Evolutionary conservation across 2,888 invertebrate genomes (phyloP).

Genomic region (Erpobdella octoculata): DNA sequence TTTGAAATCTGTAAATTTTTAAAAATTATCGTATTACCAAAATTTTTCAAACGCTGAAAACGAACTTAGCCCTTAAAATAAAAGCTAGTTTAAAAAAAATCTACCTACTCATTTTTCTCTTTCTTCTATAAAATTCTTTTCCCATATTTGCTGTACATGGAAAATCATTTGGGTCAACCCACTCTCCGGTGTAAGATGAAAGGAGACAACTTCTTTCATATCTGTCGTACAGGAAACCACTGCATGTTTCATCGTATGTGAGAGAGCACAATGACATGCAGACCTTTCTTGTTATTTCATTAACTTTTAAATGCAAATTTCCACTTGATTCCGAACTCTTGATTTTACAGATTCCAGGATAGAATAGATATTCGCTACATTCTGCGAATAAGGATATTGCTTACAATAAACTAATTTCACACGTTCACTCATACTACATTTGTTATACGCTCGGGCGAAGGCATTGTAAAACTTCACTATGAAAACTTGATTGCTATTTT

Average conservation of each 20-base stretch:
- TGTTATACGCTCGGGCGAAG: no score
- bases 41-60: no score
- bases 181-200: conserved; percentile 30
- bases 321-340: background rate
- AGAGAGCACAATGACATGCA: conserved; percentile 23
- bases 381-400: conserved; percentile 7
- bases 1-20: background rate
- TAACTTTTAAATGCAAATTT: background rate
- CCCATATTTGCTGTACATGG: background rate
- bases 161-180: background rate
- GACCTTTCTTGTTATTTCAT: conserved; percentile 14
- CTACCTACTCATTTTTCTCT: conserved; percentile 7
- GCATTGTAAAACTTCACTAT: no score
- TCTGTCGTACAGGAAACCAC: conserved; percentile 22
- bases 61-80: background rate
- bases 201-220: conserved; percentile 10
- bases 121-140: conserved; percentile 27
- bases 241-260: conserved; percentile 26
- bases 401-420: background rate
- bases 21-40: conserved; percentile 7
- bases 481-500: no score
- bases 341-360: conserved; percentile 6
- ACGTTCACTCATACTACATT: no score
- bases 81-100: background rate
- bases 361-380: conserved; percentile 12